Percentiles rank a stretch among this genome's conserved stretches.
phyloP scores from a whole-genome alignment of 2,797 vertebrate genomes.

The Pteronotus mesoamericanus region DNA sequence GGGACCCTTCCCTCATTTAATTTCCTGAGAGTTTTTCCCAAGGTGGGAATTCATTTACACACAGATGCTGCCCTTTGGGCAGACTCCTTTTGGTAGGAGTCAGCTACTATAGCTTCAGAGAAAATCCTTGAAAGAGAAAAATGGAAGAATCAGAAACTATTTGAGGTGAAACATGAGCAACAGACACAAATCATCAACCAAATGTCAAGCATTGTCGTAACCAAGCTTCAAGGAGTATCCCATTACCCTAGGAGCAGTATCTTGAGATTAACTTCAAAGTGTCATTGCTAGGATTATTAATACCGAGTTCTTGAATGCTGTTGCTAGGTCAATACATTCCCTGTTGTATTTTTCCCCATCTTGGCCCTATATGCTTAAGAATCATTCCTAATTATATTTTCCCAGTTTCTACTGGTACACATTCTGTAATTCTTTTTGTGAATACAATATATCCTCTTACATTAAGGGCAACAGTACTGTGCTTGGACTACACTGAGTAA shows the following conservation, averaged over 20 bases:
- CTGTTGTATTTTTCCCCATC: not conserved
- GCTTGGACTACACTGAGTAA: not conserved
- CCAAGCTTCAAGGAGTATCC: not conserved
- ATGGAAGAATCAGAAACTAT: not conserved
- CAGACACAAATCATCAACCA: not conserved
- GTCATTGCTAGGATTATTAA: not conserved
- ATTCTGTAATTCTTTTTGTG: not conserved
- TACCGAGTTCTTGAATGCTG: not conserved
- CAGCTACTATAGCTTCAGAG: not conserved
- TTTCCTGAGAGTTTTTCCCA: not conserved
- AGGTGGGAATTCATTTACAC: not conserved
- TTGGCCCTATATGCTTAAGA: not conserved
- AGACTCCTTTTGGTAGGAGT: too few relatives aligned
- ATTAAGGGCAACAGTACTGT: not conserved
- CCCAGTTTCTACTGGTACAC: not conserved
- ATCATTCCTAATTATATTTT: not conserved
- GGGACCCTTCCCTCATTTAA: not conserved
- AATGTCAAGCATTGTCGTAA: not conserved
- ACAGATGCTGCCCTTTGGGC: not conserved
- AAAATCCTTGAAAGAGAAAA: not conserved
- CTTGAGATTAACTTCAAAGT: not conserved
- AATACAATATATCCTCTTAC: not conserved
- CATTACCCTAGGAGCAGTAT: too few relatives aligned
- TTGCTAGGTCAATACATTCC: not conserved
- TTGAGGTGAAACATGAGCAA: not conserved